These are phyloP conservation scores for Amphipyra berbera DNA, from an alignment of 2,888 invertebrate species.

Conservation along the genomic window DNA sequence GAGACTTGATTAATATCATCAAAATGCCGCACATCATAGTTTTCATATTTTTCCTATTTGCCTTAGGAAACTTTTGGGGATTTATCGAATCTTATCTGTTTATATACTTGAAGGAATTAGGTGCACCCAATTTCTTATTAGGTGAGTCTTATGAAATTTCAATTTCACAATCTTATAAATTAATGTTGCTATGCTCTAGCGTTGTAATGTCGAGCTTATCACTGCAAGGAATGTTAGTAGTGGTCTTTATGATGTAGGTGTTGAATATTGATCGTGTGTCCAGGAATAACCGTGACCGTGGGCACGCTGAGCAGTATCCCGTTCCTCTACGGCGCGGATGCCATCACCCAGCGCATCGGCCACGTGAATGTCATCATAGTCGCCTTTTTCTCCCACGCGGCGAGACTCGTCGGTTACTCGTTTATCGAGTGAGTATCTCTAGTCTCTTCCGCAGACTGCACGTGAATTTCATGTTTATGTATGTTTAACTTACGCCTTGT, in stretches of 20 bases:
- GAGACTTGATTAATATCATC: constrained; percentile 93
- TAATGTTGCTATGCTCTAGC: not conserved
- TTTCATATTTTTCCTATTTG: constrained; percentile 95
- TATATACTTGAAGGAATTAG: constrained; percentile 95
- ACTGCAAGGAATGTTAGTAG: constrained; percentile 37
- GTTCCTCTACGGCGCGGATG: constrained; percentile 95
- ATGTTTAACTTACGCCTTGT: constrained; percentile 36
- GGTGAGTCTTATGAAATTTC: constrained; percentile 85
- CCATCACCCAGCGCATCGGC: constrained; percentile 94
- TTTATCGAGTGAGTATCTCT: constrained; percentile 93
- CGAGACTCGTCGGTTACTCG: constrained; percentile 95
- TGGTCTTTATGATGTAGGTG: constrained; percentile 23
- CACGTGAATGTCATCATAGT: constrained; percentile 95
- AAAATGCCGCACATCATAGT: constrained; percentile 94
- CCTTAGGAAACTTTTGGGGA: constrained; percentile 96
- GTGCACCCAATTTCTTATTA: constrained; percentile 94
- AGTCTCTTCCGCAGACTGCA: constrained; percentile 32
- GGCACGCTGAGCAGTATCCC: constrained; percentile 96
- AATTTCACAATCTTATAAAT: not conserved
- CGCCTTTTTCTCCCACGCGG: constrained; percentile 96
- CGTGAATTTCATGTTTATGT: constrained; percentile 37
- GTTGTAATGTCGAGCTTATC: constrained; percentile 17
- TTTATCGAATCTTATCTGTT: constrained; percentile 97
- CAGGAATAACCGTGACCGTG: constrained; percentile 95
- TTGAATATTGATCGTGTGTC: constrained; percentile 62